Percentiles rank a stretch among this genome's conserved stretches.
Conservation (phyloP, 2,113 vertebrate species). For the Dryoscopus gambensis region DNA sequence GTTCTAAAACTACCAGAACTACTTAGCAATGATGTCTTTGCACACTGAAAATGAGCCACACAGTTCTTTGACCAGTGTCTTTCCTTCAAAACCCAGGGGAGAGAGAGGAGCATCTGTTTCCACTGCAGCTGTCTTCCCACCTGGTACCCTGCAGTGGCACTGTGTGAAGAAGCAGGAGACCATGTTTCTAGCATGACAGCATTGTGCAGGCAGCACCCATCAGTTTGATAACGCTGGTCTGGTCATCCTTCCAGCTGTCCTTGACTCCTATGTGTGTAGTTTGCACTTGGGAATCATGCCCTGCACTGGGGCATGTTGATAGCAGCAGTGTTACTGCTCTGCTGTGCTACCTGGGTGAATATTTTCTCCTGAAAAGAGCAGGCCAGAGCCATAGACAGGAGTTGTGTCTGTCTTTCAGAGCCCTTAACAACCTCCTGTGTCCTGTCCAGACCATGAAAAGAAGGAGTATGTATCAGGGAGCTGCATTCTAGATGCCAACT, state of each 20-base stretch:
- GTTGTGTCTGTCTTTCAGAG: not conserved
- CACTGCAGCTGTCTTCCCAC: fast-evolving
- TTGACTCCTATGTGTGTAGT: fast-evolving
- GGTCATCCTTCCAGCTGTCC: not conserved
- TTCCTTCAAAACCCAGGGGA: not conserved
- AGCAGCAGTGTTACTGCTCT: not conserved
- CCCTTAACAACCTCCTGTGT: not conserved
- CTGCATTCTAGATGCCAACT: not conserved
- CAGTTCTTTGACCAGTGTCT: not conserved
- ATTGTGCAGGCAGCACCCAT: not conserved
- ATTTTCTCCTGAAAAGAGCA: not conserved
- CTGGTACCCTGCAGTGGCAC: not conserved
- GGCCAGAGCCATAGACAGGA: not conserved
- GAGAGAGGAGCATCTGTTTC: not conserved
- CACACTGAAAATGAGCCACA: not conserved
- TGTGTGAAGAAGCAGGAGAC: not conserved
- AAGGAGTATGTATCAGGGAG: not conserved
- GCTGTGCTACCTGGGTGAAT: not conserved
- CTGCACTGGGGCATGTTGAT: not conserved
- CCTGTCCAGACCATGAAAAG: not conserved
- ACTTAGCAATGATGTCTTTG: not conserved
- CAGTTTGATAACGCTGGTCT: not conserved
- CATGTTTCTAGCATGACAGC: fast-evolving
- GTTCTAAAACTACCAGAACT: not conserved
- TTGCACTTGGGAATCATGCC: not conserved